Evolutionary conservation across 2,797 vertebrate species (phyloP).

Genomic region (Perodicticus potto): DNA sequence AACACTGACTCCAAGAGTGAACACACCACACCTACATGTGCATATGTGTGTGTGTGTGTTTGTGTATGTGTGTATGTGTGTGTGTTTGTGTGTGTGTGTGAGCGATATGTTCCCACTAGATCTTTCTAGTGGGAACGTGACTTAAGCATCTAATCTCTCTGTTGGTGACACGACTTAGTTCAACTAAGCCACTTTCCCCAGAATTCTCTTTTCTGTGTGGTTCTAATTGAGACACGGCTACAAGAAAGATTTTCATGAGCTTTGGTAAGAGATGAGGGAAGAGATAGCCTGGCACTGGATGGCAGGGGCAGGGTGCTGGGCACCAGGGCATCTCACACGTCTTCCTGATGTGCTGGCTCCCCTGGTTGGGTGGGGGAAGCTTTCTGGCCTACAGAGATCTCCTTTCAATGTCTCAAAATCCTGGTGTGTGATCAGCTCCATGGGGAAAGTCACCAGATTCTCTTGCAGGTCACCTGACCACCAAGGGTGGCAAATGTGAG

Average conservation of each 20-base stretch:
- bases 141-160: background rate
- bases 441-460: background rate
- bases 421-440: background rate
- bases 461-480: background rate
- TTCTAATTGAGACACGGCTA: background rate
- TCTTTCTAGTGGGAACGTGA: background rate
- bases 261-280: background rate
- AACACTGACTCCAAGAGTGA: background rate
- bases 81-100: too few species aligned
- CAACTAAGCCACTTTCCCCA: background rate
- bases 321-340: background rate
- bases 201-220: background rate
- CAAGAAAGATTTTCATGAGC: background rate
- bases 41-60: rapidly evolving
- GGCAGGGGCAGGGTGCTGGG: background rate
- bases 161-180: background rate
- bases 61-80: rapidly evolving
- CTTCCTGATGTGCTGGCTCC: background rate
- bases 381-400: rapidly evolving
- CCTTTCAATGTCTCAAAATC: background rate
- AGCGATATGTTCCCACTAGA: background rate
- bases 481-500: background rate
- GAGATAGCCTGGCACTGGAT: background rate
- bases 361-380: too few species aligned
- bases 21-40: background rate